Base-by-base conservation (phyloP, 1,140 invertebrate genomes). In the Anastrepha obliqua region DNA sequence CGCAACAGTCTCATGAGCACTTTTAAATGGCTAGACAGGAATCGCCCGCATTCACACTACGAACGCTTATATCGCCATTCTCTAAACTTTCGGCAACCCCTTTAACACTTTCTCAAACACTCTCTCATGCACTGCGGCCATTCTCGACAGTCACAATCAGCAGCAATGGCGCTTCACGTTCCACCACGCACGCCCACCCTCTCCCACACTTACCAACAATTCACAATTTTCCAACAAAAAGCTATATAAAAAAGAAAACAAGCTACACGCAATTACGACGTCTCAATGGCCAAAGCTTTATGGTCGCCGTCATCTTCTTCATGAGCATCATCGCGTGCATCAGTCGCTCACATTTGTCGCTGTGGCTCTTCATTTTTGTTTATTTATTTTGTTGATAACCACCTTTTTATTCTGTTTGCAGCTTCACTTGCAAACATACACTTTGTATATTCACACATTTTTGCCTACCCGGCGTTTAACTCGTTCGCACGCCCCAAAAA, bases 211-310 rank as follows among this genome's bases (percentile, higher is more conserved):
- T 9, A 9, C 65, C 29, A 29, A 67, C 20, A 67, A 11, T 39
- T 3, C 29, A 13, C 3, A 67, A 29, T 29, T 29, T 55, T 55
- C 51, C 47, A 20, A 9, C 20, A 67, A 20, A 8, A 67, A 39
- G 64, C n/a, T n/a, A 39, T 5, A 67, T 29, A 29, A 3, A 29
- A 67, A 67, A 29, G n/a, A 20, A 20, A 1, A 81, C 51, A 20
- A 58, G n/a, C 17, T 29, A 55, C 70, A 7, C 44, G n/a, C 89
- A 89, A 90, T 90, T 90, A 91, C 90, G 90, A 90, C 89, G 89
- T 91, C 90, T 90, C 81, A 88, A 89, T 90, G 89, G 88, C 55
- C 55, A 60, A 20, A 13, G 51, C 39, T 51, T 20, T 60, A 58
- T 67, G 51, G 20, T 47, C 55, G 39, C 59, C 85, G 20, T 86